phyloP scores from a whole-genome alignment of 2,113 vertebrate genomes.

The Spizaetus ornatus region DNA sequence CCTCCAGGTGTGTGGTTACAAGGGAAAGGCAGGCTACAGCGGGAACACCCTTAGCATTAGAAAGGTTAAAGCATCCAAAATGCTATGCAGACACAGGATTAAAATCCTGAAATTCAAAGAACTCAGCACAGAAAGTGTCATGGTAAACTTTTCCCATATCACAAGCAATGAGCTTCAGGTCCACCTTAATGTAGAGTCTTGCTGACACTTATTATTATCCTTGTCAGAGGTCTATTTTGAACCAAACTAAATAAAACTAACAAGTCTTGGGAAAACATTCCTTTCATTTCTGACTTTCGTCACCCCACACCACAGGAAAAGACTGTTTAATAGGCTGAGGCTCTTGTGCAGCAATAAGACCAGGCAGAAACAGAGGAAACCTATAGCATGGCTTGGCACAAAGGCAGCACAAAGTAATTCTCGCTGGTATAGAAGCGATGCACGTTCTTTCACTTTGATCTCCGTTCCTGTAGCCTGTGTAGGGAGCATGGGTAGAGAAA shows the following conservation, averaged over 20 bases:
- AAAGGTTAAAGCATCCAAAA: neutral
- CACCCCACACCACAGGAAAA: neutral
- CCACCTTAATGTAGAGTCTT: neutral
- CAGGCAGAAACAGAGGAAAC: neutral
- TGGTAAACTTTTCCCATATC: neutral
- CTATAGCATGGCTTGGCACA: neutral
- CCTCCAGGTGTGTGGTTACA: neutral
- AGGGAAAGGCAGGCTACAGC: neutral
- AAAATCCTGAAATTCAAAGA: neutral
- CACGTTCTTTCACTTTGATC: too few relatives aligned
- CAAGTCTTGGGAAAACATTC: slow-evolving; percentile 50
- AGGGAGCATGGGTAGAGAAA: neutral
- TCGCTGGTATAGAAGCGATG: neutral
- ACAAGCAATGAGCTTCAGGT: neutral
- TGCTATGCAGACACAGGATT: neutral
- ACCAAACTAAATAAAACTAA: slow-evolving; percentile 39
- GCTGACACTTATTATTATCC: neutral
- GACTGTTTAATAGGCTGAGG: neutral
- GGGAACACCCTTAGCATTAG: neutral
- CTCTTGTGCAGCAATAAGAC: neutral
- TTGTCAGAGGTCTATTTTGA: slow-evolving; percentile 27
- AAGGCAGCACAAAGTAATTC: neutral
- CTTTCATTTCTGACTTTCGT: slow-evolving; percentile 12
- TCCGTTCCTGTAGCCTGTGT: neutral
- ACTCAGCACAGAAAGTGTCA: neutral